Percentiles rank a stretch among this genome's conserved stretches.
phyloP scores from a whole-genome alignment of 2,113 vertebrate species.

The Pomatostomus ruficeps region DNA sequence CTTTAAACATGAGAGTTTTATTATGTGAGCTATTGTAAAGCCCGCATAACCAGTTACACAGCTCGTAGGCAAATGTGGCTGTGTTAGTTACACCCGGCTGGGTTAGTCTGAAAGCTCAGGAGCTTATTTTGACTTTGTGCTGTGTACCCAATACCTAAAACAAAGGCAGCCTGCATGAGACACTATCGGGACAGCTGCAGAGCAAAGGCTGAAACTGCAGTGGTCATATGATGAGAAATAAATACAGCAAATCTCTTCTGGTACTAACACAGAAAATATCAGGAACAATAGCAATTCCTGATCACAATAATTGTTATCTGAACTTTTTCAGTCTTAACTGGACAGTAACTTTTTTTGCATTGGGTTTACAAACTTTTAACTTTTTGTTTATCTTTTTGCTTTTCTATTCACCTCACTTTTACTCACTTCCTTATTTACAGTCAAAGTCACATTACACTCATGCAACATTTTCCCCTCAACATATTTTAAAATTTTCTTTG shows the following conservation, averaged over 20 bases:
- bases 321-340: neutral
- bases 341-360: neutral
- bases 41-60: conserved; percentile 44
- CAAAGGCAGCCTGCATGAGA: neutral
- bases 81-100: neutral
- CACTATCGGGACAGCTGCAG: neutral
- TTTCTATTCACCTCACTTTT: neutral
- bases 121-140: conserved; percentile 8
- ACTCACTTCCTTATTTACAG: neutral
- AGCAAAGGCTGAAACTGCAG: neutral
- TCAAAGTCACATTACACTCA: neutral
- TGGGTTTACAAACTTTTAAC: neutral
- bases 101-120: neutral
- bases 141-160: neutral
- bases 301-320: neutral
- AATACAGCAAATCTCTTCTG: neutral
- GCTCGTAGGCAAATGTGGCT: neutral
- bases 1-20: neutral
- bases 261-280: neutral
- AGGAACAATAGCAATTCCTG: neutral
- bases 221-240: neutral
- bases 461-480: neutral
- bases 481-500: neutral
- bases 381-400: neutral
- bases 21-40: neutral